Conservation (phyloP, 2,113 vertebrate genomes). For the Scatophagus argus region DNA sequence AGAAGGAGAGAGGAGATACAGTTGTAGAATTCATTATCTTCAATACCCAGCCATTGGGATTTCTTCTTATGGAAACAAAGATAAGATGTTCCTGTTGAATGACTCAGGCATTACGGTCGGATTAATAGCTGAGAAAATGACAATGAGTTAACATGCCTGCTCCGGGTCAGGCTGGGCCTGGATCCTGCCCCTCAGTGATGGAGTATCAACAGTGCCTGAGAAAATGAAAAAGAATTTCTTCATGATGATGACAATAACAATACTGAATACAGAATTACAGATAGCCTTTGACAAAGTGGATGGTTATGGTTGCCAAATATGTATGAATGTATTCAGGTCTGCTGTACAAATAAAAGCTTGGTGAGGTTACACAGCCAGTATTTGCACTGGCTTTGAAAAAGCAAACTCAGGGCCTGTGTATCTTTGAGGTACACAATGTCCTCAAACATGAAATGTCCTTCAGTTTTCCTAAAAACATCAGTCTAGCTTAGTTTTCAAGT, state of each 20-base stretch:
- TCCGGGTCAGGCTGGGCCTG: conserved; percentile 90
- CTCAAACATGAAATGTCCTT: neutral
- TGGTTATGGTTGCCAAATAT: neutral
- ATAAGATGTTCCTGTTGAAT: conserved; percentile 1
- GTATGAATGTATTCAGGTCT: neutral
- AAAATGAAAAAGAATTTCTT: neutral
- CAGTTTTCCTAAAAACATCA: neutral
- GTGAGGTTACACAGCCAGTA: neutral
- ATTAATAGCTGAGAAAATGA: neutral
- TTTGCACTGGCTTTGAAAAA: neutral
- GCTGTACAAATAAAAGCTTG: neutral
- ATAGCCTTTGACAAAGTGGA: neutral
- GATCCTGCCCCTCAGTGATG: conserved; percentile 91
- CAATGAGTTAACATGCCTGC: conserved; percentile 82
- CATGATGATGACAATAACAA: neutral
- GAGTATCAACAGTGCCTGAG: conserved; percentile 94
- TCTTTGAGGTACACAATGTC: neutral
- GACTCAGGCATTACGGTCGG: conserved; percentile 15
- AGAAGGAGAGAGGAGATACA: neutral
- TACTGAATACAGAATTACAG: neutral
- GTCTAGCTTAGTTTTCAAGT: neutral
- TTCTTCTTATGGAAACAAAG: neutral
- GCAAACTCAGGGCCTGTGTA: neutral
- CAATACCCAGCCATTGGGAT: neutral
- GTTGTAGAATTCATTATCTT: neutral